Conservation (phyloP, 1,140 invertebrate species). For the Calliphora vicina region DNA sequence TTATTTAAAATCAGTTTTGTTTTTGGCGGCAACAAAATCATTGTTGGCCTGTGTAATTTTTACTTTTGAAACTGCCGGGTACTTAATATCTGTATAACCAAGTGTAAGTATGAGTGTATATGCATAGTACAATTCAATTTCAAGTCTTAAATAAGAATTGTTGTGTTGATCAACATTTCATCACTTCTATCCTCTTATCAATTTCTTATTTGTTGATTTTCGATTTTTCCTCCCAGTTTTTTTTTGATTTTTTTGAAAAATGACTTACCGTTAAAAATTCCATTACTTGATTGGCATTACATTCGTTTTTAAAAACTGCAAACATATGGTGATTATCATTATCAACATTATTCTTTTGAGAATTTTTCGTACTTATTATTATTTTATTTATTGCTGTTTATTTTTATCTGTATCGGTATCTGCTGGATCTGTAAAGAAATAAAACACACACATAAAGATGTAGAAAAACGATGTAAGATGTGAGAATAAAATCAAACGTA, state of each 20-base stretch:
- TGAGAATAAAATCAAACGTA: not conserved
- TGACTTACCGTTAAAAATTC: constrained; percentile 35
- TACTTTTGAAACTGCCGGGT: too few species aligned
- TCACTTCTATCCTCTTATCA: not conserved
- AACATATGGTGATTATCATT: constrained; percentile 33
- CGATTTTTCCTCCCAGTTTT: not conserved
- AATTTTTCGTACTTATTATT: constrained; percentile 1
- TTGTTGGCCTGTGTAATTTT: too few species aligned
- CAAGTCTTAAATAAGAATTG: not conserved
- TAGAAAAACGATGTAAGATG: not conserved
- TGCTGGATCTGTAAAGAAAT: not conserved
- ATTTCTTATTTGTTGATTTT: not conserved
- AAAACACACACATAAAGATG: not conserved
- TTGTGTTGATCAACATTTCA: not conserved
- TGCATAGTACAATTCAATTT: not conserved
- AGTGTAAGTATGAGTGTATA: not conserved
- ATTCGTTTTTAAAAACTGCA: constrained; percentile 30
- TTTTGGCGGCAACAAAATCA: too few species aligned
- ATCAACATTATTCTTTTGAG: not conserved
- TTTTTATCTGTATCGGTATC: not conserved
- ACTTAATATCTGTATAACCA: too few species aligned
- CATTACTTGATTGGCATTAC: constrained; percentile 34
- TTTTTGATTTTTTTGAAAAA: not conserved
- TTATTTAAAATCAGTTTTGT: too few species aligned
- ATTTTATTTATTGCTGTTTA: not conserved